Conservation (phyloP, 2,888 invertebrate genomes). For the Caenorhabditis wallacei region DNA sequence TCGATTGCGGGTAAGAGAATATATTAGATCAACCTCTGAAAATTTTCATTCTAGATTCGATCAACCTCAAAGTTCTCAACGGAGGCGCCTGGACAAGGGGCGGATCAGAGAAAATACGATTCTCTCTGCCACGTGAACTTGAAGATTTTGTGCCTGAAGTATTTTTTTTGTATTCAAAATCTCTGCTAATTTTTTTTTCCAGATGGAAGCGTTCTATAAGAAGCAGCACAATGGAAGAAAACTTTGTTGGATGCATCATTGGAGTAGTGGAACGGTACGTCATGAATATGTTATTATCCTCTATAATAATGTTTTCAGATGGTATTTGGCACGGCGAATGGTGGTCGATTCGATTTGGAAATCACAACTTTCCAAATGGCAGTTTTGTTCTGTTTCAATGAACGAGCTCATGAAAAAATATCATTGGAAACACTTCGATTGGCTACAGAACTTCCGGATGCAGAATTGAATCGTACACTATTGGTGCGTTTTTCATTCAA, state of each 20-base stretch:
- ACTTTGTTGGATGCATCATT: conserved; percentile 98
- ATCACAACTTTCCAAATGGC: conserved; percentile 99
- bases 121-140: conserved; percentile 95
- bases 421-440: conserved; percentile 97
- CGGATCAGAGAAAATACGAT: conserved; percentile 90
- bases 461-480: conserved; percentile 94
- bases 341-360: conserved; percentile 93
- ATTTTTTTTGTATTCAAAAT: too few species aligned
- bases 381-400: conserved; percentile 98
- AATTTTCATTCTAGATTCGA: conserved; percentile 83
- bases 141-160: conserved; percentile 98
- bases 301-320: conserved; percentile 86
- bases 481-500: conserved; percentile 86
- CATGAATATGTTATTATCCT: background rate
- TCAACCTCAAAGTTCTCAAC: conserved; percentile 98
- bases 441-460: conserved; percentile 96
- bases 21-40: background rate
- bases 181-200: background rate
- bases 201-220: conserved; percentile 97
- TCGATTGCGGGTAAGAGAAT: conserved; percentile 64
- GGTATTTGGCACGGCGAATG: conserved; percentile 93
- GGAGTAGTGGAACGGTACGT: conserved; percentile 95
- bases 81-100: conserved; percentile 96
- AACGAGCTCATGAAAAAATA: conserved; percentile 90
- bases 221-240: conserved; percentile 98